Conservation (phyloP, 1,140 invertebrate species). For the Argopecten irradians region DNA sequence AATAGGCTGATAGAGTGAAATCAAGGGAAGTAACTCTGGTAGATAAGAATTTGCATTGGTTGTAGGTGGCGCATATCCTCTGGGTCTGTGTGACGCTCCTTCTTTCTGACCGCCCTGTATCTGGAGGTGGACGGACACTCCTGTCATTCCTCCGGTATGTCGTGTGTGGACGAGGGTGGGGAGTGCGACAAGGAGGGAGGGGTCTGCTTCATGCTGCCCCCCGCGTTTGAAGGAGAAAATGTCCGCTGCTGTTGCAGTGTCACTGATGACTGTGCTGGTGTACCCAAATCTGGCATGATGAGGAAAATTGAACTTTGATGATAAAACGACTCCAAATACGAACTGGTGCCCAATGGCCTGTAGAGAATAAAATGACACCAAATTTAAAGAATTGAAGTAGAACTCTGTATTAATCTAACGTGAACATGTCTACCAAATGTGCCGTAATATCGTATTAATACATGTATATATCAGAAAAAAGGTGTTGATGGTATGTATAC, state of each 20-base stretch:
- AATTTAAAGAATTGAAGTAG: no score
- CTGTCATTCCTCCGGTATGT: background rate
- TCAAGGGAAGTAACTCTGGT: no score
- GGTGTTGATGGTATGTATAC: no score
- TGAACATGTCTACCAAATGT: no score
- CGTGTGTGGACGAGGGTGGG: background rate
- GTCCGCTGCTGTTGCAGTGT: background rate
- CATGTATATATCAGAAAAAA: no score
- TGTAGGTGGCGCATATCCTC: background rate
- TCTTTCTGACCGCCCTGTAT: background rate
- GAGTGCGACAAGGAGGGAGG: background rate
- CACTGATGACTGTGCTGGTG: background rate
- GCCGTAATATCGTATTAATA: no score
- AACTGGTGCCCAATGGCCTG: no score
- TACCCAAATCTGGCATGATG: background rate
- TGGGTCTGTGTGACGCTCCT: background rate
- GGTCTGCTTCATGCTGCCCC: slow-evolving; percentile 3
- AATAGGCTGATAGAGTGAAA: no score
- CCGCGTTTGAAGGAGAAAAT: background rate
- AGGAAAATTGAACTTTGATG: background rate
- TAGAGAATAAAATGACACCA: no score
- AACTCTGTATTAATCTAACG: no score
- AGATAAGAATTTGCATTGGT: no score
- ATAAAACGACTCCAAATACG: no score
- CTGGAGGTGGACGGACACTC: background rate